Conservation (phyloP, 2,888 invertebrate species). For the Thecophora atra region DNA sequence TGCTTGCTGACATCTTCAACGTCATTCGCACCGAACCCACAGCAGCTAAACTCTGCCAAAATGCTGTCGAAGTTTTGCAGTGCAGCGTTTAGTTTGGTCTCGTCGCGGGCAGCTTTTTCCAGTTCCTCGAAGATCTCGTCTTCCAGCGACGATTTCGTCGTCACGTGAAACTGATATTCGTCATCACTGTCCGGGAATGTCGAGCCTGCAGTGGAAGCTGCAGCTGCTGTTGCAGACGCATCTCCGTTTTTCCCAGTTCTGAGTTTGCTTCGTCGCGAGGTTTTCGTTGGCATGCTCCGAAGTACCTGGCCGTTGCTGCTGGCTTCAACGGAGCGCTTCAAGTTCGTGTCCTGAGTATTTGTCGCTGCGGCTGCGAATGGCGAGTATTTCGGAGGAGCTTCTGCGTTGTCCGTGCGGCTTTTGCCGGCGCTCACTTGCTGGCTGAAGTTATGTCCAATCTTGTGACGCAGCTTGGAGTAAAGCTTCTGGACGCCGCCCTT, state of each 20-base stretch:
- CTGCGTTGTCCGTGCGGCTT: conserved; percentile 51
- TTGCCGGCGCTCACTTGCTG: conserved; percentile 52
- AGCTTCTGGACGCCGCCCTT: conserved; percentile 56
- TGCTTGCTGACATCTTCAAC: too few species aligned
- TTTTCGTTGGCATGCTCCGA: conserved; percentile 1
- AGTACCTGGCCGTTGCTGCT: conserved; percentile 27
- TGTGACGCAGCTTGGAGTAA: conserved; percentile 63
- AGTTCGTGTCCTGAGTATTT: not conserved
- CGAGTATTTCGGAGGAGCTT: not conserved
- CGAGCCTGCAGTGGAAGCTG: conserved; percentile 10
- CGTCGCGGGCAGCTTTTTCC: conserved; percentile 65
- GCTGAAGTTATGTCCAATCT: conserved; percentile 64
- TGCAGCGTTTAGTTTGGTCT: conserved; percentile 67
- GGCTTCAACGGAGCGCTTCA: conserved; percentile 36
- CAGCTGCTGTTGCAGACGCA: not conserved
- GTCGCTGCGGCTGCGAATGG: not conserved
- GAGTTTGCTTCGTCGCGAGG: not conserved
- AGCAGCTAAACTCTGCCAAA: conserved; percentile 64
- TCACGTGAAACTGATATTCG: conserved; percentile 54
- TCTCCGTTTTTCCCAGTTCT: not conserved
- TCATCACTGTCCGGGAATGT: conserved; percentile 62
- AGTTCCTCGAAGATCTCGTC: conserved; percentile 66
- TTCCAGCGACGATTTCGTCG: conserved; percentile 61
- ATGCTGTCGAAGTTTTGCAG: conserved; percentile 70
- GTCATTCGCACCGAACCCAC: conserved; percentile 9